A percentile compares a stretch with the other conserved stretches of the same genome.
These are phyloP conservation scores for Tamandua tetradactyla DNA, from an alignment of 2,797 vertebrate species.

Conservation along the genomic window DNA sequence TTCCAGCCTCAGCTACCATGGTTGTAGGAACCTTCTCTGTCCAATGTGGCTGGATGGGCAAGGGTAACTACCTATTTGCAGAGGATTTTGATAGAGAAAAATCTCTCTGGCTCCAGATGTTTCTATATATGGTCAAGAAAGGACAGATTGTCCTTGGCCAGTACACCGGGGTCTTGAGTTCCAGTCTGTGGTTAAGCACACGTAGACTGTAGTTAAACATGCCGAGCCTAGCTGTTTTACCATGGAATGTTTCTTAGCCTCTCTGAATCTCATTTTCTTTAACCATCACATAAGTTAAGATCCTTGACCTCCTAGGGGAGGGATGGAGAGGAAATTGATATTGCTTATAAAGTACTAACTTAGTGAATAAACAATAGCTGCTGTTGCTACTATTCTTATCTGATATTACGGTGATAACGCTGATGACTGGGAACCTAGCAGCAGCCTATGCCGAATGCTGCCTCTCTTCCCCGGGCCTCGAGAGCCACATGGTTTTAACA, in stretches of 20 bases:
- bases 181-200: not conserved
- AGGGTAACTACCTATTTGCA: not conserved
- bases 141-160: not conserved
- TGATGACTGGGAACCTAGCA: rapidly evolving
- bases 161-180: not conserved
- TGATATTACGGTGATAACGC: rapidly evolving
- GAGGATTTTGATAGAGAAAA: not conserved
- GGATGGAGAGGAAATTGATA: not conserved
- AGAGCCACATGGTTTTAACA: not conserved
- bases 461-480: not conserved
- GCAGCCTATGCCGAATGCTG: rapidly evolving
- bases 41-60: not conserved
- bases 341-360: not conserved
- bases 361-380: not conserved
- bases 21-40: not conserved
- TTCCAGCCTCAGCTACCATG: not conserved
- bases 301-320: not conserved
- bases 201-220: not conserved
- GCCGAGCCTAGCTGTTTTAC: not conserved
- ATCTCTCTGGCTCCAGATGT: not conserved
- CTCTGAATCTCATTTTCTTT: not conserved
- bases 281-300: not conserved
- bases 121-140: not conserved
- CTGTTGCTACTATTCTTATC: rapidly evolving
- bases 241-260: not conserved